These are phyloP conservation scores for Tipula unca DNA, from an alignment of 2,888 invertebrate genomes.

Conservation along the genomic window DNA sequence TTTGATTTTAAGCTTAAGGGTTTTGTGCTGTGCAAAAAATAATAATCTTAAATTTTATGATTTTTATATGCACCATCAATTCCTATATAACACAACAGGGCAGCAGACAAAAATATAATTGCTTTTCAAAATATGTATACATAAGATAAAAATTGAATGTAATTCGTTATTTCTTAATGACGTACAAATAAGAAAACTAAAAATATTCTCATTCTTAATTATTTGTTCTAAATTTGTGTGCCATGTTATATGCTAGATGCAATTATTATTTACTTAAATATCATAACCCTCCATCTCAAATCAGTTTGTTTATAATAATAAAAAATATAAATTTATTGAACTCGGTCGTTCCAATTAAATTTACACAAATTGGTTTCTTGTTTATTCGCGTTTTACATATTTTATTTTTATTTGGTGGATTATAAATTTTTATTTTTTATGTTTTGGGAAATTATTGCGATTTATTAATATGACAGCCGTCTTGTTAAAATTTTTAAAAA, in stretches of 20 bases:
- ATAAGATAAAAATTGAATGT: not conserved
- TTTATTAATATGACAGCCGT: not conserved
- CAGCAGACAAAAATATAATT: not conserved
- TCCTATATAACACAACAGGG: not conserved
- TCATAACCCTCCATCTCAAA: not conserved
- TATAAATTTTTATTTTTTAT: not conserved
- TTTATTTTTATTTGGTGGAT: not conserved
- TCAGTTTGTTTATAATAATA: not conserved
- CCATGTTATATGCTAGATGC: not conserved
- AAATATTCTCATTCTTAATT: too few species aligned
- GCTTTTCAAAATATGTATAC: not conserved
- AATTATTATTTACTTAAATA: too few species aligned
- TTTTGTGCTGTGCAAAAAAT: not conserved
- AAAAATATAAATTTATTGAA: not conserved
- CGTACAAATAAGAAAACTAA: not conserved
- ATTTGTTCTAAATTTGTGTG: not conserved
- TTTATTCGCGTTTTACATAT: not conserved
- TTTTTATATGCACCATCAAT: constrained; percentile 14
- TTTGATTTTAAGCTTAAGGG: not conserved
- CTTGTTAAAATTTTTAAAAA: not conserved
- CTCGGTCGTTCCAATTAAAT: not conserved
- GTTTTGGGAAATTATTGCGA: not conserved
- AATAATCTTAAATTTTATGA: not conserved
- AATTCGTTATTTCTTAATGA: not conserved
- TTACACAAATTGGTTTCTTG: not conserved